These are phyloP conservation scores for Luidia sarsii DNA, from an alignment of 53 echinoderm and acorn worm species.

Conservation along the genomic window DNA sequence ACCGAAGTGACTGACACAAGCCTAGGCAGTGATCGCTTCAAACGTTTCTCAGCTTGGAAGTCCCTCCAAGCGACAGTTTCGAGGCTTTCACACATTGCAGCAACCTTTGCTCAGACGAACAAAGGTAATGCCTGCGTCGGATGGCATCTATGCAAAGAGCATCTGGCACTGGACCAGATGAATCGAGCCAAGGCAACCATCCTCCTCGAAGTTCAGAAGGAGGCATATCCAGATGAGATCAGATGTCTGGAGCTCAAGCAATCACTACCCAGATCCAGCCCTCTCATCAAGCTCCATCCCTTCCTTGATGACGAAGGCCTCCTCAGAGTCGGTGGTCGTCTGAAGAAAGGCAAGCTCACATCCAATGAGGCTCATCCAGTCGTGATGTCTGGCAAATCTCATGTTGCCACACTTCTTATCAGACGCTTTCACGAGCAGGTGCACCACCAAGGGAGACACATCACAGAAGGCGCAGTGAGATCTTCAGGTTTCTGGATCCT, in stretches of 20 bases:
- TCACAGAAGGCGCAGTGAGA: conserved; percentile 32
- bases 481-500: conserved; percentile 50
- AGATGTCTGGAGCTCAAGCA: background rate
- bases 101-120: conserved; percentile 4
- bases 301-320: conserved; percentile 46
- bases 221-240: conserved; percentile 13
- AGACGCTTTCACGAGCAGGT: conserved; percentile 45
- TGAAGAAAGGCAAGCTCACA: conserved; percentile 23
- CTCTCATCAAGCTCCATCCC: conserved; percentile 38
- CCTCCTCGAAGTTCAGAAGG: conserved; percentile 12
- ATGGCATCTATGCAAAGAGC: conserved; percentile 34
- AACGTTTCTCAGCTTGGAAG: conserved; percentile 41
- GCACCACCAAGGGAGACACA: conserved; percentile 55
- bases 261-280: conserved; percentile 5
- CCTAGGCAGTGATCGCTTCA: conserved; percentile 7
- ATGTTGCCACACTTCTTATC: conserved; percentile 44
- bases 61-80: background rate
- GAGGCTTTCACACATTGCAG: conserved; percentile 25
- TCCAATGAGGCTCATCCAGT: conserved; percentile 28
- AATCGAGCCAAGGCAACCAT: conserved; percentile 18
- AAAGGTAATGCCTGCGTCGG: conserved; percentile 1
- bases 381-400: conserved; percentile 44
- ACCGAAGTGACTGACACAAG: background rate
- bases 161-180: conserved; percentile 1
- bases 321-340: conserved; percentile 48